These are phyloP conservation scores for Heliconius ethilla DNA, from an alignment of 2,888 invertebrate species.

Conservation along the genomic window DNA sequence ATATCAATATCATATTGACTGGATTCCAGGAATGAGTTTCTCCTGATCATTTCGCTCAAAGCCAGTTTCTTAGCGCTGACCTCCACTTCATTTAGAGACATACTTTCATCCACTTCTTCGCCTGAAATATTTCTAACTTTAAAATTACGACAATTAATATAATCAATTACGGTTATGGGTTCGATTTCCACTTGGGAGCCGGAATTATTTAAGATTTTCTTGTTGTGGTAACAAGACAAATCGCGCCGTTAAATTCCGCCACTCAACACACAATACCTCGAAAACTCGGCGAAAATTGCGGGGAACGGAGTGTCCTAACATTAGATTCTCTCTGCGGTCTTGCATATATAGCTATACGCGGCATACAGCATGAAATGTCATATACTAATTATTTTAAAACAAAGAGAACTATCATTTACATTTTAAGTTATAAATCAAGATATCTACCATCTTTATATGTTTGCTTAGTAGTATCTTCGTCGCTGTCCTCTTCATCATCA, in stretches of 20 bases:
- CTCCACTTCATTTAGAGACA: slow-evolving; percentile 72
- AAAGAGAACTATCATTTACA: too few species aligned
- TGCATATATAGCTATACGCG: too few species aligned
- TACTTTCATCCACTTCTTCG: slow-evolving; percentile 54
- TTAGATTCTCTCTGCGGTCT: too few species aligned
- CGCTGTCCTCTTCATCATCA: slow-evolving; percentile 47
- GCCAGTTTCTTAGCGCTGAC: slow-evolving; percentile 67
- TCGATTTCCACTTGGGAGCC: background rate
- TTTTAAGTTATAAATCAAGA: background rate
- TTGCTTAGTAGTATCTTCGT: slow-evolving; percentile 41
- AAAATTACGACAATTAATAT: background rate
- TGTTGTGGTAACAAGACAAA: too few species aligned
- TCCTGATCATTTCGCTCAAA: slow-evolving; percentile 60
- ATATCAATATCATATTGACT: slow-evolving; percentile 56
- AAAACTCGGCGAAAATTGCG: too few species aligned
- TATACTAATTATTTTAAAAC: too few species aligned
- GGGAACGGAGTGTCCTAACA: too few species aligned
- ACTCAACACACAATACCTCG: too few species aligned
- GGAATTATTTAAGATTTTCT: too few species aligned
- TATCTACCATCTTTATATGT: slow-evolving; percentile 34
- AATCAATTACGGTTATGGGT: background rate
- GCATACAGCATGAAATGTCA: too few species aligned
- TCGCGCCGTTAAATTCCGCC: too few species aligned
- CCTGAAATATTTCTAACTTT: slow-evolving; percentile 49
- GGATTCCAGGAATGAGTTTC: slow-evolving; percentile 54